phyloP scores from a whole-genome alignment of 92 coral and sea anemone species.

The Zoanthus sansibaricus region DNA sequence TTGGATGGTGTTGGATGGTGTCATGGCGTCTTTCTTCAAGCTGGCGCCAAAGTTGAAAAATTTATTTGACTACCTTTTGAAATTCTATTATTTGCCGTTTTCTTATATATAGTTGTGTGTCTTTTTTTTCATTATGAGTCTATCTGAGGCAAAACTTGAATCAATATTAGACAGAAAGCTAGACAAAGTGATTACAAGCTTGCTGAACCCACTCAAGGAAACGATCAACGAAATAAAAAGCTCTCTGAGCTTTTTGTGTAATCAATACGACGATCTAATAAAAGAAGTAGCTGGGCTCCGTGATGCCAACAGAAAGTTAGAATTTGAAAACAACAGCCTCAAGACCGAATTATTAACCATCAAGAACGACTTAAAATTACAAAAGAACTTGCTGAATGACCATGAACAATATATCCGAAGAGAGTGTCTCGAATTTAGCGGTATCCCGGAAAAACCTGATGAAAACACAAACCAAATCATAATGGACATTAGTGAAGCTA shows the following conservation, averaged over 20 bases:
- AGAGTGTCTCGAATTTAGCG: constrained; percentile 3
- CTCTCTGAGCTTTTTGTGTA: background rate
- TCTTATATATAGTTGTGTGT: no score
- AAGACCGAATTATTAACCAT: background rate
- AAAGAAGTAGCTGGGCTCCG: constrained; percentile 19
- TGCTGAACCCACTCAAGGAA: background rate
- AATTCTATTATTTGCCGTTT: no score
- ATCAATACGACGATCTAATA: background rate
- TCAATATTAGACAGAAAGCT: no score
- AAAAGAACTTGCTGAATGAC: background rate
- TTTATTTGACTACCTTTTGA: no score
- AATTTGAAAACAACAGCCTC: constrained; percentile 10
- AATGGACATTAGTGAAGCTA: constrained; percentile 6
- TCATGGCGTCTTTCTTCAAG: no score
- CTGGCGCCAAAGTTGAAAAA: no score
- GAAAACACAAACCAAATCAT: constrained; percentile 7
- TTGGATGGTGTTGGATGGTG: no score
- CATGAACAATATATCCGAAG: constrained; percentile 10
- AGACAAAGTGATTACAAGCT: no score
- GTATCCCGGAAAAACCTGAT: constrained; percentile 4
- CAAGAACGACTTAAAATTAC: constrained; percentile 10
- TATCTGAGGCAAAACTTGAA: no score
- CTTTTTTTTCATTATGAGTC: no score
- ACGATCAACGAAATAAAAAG: constrained; percentile 13
- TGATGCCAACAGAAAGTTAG: background rate